These are phyloP conservation scores for Tinamus guttatus DNA, from an alignment of 2,113 vertebrate genomes.

Conservation along the genomic window DNA sequence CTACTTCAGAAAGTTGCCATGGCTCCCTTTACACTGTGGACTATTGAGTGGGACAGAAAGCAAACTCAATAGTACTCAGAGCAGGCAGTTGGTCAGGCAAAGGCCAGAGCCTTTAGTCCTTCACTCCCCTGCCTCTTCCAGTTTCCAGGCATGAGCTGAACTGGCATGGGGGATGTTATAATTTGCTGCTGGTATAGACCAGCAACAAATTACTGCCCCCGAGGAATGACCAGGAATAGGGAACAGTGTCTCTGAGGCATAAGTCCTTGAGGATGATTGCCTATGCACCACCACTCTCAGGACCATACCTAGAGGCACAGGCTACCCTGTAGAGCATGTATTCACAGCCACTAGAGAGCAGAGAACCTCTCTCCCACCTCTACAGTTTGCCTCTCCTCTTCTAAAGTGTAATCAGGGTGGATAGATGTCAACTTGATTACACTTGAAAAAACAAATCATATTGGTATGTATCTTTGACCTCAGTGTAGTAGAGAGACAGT, in stretches of 20 bases:
- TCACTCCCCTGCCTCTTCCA: slow-evolving; percentile 2
- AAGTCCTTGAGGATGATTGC: slow-evolving; percentile 15
- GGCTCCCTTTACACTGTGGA: neutral
- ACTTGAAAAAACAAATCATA: neutral
- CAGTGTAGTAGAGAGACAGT: neutral
- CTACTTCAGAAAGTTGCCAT: neutral
- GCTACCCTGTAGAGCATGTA: slow-evolving; percentile 22
- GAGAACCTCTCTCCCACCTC: slow-evolving; percentile 62
- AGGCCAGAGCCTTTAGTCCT: slow-evolving; percentile 62
- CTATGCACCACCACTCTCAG: slow-evolving; percentile 21
- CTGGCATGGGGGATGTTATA: slow-evolving; percentile 42
- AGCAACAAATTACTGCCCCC: slow-evolving; percentile 66
- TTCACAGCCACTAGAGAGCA: slow-evolving; percentile 59
- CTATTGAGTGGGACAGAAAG: neutral
- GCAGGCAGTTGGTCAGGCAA: slow-evolving; percentile 64
- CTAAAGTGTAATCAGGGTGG: slow-evolving; percentile 63
- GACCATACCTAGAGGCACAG: neutral
- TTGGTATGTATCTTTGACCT: slow-evolving; percentile 30
- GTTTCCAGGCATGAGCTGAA: slow-evolving; percentile 42
- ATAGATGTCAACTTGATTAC: slow-evolving; percentile 70
- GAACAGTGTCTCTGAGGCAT: slow-evolving; percentile 33
- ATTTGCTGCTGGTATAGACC: slow-evolving; percentile 74
- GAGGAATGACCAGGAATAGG: slow-evolving; percentile 6
- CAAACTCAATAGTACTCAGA: slow-evolving; percentile 62
- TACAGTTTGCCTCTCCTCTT: slow-evolving; percentile 31